A percentile compares a stretch with the other conserved stretches of the same genome.
phyloP scores from a whole-genome alignment of 2,888 invertebrate species.

The Serrognathus titanus region DNA sequence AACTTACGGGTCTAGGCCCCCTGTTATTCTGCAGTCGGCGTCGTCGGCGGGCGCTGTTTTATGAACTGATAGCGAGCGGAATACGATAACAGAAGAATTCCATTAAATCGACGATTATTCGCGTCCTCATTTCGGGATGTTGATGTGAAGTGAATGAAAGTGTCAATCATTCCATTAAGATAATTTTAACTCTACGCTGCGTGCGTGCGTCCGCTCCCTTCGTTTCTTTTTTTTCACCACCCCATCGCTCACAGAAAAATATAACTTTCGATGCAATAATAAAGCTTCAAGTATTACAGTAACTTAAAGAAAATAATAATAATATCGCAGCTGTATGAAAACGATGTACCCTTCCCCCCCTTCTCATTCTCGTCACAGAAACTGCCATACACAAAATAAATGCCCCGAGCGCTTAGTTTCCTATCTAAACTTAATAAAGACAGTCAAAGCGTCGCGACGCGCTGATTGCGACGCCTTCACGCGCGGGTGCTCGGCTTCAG shows the following conservation, averaged over 20 bases:
- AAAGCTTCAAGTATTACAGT: no score
- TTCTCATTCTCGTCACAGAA: no score
- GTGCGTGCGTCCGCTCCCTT: constrained; percentile 30
- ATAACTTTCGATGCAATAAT: no score
- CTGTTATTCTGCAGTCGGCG: constrained; percentile 1
- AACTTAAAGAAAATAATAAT: no score
- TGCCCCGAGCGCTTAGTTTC: constrained; percentile 43
- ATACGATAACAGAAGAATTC: constrained; percentile 14
- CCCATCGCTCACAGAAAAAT: background rate
- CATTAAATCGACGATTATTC: constrained; percentile 9
- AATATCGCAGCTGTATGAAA: no score
- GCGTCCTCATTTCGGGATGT: constrained; percentile 5
- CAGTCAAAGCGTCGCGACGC: constrained; percentile 38
- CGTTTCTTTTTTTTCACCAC: constrained; percentile 16
- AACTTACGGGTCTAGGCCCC: constrained; percentile 2
- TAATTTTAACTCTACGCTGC: constrained; percentile 37
- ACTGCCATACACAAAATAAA: no score
- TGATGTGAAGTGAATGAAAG: constrained; percentile 32
- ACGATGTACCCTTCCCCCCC: no score
- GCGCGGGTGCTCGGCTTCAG: constrained; percentile 34
- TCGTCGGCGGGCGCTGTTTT: constrained; percentile 7
- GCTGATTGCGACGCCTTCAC: constrained; percentile 37
- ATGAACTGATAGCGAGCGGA: background rate
- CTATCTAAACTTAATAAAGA: constrained; percentile 50
- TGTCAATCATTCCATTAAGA: constrained; percentile 48